phyloP scores from a whole-genome alignment of 2,113 vertebrate genomes.

The Riparia riparia region DNA sequence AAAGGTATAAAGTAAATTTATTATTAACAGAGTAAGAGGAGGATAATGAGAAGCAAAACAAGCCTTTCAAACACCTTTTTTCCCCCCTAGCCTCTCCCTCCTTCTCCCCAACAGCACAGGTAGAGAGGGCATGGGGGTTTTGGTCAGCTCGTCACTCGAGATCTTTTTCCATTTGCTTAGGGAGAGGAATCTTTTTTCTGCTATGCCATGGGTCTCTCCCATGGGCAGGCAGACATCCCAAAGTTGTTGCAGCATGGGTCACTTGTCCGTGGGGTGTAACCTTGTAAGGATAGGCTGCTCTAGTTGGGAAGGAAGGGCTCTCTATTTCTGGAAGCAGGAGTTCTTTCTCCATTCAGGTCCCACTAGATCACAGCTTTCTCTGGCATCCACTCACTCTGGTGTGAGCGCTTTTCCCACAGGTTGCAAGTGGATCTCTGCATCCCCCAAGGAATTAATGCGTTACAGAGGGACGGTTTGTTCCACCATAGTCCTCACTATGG shows the following conservation, averaged over 20 bases:
- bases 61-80: background rate
- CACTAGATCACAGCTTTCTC: background rate
- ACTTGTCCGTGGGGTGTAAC: background rate
- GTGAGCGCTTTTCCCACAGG: background rate
- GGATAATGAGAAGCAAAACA: background rate
- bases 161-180: background rate
- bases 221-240: background rate
- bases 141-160: fast-evolving
- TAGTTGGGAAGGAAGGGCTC: background rate
- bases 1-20: background rate
- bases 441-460: background rate
- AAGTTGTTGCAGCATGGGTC: background rate
- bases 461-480: background rate
- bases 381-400: background rate
- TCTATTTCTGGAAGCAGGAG: background rate
- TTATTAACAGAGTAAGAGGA: background rate
- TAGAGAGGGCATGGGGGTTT: background rate
- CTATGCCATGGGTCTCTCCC: background rate
- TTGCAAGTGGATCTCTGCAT: background rate
- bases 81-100: background rate
- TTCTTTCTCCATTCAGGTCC: too few species aligned
- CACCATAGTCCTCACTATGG: background rate
- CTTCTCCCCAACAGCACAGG: background rate
- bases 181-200: background rate
- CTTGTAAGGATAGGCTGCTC: background rate